Conservation (phyloP, 2,797 vertebrate species). For the Poecilia wingei region DNA sequence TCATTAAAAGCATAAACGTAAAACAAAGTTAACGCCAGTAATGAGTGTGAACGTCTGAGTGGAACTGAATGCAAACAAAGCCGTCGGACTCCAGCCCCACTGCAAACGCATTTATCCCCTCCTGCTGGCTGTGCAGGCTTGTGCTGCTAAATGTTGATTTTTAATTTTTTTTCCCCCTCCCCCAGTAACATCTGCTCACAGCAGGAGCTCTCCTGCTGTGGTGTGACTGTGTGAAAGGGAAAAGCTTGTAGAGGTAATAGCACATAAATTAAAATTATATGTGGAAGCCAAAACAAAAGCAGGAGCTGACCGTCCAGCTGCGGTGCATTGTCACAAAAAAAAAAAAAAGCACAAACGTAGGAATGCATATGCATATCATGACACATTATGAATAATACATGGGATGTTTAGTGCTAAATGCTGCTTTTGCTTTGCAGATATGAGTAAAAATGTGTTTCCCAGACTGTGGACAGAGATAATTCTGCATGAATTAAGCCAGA, state of each 20-base stretch:
- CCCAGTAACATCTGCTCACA: slow-evolving; percentile 50
- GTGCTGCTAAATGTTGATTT: slow-evolving; percentile 55
- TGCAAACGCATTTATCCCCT: slow-evolving; percentile 9
- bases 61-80: slow-evolving; percentile 6
- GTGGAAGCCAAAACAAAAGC: slow-evolving; percentile 18
- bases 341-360: neutral
- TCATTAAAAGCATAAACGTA: neutral
- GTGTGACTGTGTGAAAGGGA: slow-evolving; percentile 14
- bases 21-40: neutral
- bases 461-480: slow-evolving; percentile 1
- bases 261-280: slow-evolving; percentile 24
- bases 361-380: slow-evolving; percentile 2
- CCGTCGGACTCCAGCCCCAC: neutral
- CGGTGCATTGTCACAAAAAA: neutral
- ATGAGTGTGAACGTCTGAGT: neutral
- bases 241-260: slow-evolving; percentile 3
- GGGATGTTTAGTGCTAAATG: neutral
- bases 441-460: neutral
- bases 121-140: slow-evolving; percentile 16
- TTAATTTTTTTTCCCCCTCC: slow-evolving; percentile 17
- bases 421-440: neutral
- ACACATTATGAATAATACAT: slow-evolving; percentile 12
- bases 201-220: slow-evolving; percentile 11
- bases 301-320: slow-evolving; percentile 13
- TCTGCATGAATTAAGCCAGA: neutral